Percentiles rank a stretch among this genome's conserved stretches.
Conservation (phyloP, 2,113 vertebrate genomes). For the Polypterus senegalus region DNA sequence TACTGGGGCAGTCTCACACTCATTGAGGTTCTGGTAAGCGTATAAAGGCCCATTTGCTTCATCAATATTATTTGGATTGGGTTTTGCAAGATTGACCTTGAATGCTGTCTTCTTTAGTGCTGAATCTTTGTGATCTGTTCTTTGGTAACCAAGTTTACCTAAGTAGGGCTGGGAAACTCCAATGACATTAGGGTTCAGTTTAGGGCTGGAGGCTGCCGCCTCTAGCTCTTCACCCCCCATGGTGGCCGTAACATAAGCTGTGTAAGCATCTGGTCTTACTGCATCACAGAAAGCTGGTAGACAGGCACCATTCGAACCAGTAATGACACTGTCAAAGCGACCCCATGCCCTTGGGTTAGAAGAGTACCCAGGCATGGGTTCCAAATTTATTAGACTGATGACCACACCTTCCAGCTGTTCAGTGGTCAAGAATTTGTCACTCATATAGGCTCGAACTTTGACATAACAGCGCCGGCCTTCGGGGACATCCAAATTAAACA, state of each 20-base stretch:
- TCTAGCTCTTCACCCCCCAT: conserved; percentile 89
- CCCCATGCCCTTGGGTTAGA: conserved; percentile 90
- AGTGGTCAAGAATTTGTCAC: conserved; percentile 68
- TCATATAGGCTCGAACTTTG: conserved; percentile 87
- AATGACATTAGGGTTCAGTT: conserved; percentile 59
- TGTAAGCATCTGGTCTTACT: conserved; percentile 67
- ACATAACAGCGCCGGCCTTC: conserved; percentile 92
- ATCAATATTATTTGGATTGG: conserved; percentile 63
- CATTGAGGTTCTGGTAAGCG: conserved; percentile 65
- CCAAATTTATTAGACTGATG: conserved; percentile 76
- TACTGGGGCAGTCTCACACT: conserved; percentile 68
- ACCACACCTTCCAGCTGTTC: conserved; percentile 90
- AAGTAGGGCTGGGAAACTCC: conserved; percentile 87
- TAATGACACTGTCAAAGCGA: conserved; percentile 89
- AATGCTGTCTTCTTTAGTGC: conserved; percentile 80
- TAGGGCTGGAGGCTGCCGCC: conserved; percentile 74
- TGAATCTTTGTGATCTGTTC: conserved; percentile 75
- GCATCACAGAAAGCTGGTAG: conserved; percentile 85
- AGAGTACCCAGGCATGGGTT: conserved; percentile 73
- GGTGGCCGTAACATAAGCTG: conserved; percentile 73
- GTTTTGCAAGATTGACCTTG: conserved; percentile 78
- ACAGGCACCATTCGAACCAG: conserved; percentile 82
- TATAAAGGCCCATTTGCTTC: conserved; percentile 85
- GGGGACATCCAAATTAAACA: conserved; percentile 92
- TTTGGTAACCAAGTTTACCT: conserved; percentile 71